Conservation (phyloP, 2,888 invertebrate genomes). For the Dichetophora obliterata region DNA sequence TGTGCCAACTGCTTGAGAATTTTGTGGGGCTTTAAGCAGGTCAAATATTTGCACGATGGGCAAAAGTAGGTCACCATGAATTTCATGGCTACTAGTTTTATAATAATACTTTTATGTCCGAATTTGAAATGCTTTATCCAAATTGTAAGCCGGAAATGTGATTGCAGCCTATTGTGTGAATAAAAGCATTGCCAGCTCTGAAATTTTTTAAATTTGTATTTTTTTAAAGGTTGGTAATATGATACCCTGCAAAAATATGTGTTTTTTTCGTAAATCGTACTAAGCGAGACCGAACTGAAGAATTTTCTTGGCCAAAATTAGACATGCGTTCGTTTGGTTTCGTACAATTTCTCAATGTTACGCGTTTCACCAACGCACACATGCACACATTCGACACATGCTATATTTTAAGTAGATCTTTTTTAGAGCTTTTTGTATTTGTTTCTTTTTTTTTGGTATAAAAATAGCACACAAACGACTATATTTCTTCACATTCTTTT, state of each 20-base stretch:
- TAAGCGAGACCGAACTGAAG: background rate
- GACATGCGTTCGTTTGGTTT: constrained; percentile 54
- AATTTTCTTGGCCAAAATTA: constrained; percentile 64
- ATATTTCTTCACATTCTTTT: constrained; percentile 28
- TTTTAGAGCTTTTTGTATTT: constrained; percentile 30
- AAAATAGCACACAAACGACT: constrained; percentile 48
- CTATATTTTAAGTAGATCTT: background rate
- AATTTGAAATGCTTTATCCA: background rate
- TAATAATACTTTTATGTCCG: background rate
- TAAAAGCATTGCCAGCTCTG: too few relatives aligned
- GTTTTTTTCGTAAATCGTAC: background rate
- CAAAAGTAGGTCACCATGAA: constrained; percentile 18
- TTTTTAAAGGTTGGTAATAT: constrained; percentile 51
- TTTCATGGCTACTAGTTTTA: background rate
- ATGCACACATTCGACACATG: background rate
- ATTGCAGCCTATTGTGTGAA: too few relatives aligned
- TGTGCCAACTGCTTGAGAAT: too few relatives aligned
- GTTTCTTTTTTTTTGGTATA: constrained; percentile 39
- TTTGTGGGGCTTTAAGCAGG: background rate
- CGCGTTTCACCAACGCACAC: background rate
- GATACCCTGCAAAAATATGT: constrained; percentile 52
- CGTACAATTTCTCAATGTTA: constrained; percentile 36
- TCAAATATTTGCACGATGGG: background rate
- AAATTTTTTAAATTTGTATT: too few relatives aligned
- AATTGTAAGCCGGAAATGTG: too few relatives aligned